These are phyloP conservation scores for Pagrus major DNA, from an alignment of 2,113 vertebrate species.

Conservation along the genomic window DNA sequence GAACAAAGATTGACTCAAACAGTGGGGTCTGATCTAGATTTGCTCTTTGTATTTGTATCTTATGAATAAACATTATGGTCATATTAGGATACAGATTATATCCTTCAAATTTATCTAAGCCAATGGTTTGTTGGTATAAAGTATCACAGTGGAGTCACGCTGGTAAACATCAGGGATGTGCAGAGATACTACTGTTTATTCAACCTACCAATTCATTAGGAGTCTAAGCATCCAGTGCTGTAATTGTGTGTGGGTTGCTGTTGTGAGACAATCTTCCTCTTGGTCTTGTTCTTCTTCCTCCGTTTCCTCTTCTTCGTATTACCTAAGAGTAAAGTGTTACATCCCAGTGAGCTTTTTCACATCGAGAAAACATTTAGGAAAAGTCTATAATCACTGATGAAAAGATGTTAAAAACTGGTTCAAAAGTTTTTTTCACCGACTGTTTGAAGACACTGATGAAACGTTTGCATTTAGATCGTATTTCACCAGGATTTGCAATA, in stretches of 20 bases:
- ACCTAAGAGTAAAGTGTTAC: neutral
- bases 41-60: neutral
- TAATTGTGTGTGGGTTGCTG: neutral
- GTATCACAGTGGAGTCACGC: neutral
- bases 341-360: too few relatives aligned
- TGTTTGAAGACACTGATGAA: too few relatives aligned
- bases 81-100: slow-evolving; percentile 11
- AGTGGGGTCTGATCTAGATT: neutral
- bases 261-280: neutral
- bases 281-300: neutral
- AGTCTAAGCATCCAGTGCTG: neutral
- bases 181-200: slow-evolving; percentile 12
- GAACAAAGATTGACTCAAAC: neutral
- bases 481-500: too few relatives aligned
- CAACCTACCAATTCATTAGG: neutral
- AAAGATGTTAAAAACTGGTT: too few relatives aligned
- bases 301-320: neutral
- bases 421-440: too few relatives aligned
- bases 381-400: too few relatives aligned
- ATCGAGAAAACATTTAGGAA: too few relatives aligned
- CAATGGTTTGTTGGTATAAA: slow-evolving; percentile 31
- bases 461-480: too few relatives aligned
- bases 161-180: slow-evolving; percentile 6
- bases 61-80: neutral
- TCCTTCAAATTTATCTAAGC: slow-evolving; percentile 6